phyloP scores from a whole-genome alignment of 35 echinoderm and acorn worm genomes.

The Lytechinus pictus region DNA sequence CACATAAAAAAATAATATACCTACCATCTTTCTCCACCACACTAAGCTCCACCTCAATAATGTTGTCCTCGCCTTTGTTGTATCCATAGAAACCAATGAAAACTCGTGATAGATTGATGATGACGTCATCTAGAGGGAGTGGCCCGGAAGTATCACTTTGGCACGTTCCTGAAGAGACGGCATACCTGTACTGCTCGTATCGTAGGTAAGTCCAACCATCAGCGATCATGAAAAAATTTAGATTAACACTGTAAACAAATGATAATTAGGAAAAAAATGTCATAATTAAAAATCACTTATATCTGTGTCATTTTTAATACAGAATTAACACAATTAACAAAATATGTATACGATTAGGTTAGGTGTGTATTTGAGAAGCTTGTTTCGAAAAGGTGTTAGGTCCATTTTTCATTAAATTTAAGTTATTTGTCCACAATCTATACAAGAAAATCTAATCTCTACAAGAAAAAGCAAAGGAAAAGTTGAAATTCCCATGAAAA shows the following conservation, averaged over 20 bases:
- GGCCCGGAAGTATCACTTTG: neutral
- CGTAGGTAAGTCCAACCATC: neutral
- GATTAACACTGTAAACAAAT: neutral
- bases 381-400: too few relatives aligned
- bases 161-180: neutral
- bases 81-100: constrained; percentile 3
- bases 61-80: neutral
- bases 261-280: neutral
- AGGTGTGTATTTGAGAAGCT: too few relatives aligned
- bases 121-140: neutral
- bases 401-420: too few relatives aligned
- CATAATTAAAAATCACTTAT: too few relatives aligned
- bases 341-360: too few relatives aligned
- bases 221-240: neutral
- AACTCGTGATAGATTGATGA: neutral
- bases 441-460: too few relatives aligned
- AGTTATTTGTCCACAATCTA: too few relatives aligned
- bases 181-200: neutral
- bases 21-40: neutral
- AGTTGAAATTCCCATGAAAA: too few relatives aligned
- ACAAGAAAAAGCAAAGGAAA: too few relatives aligned
- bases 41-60: neutral
- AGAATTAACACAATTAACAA: too few relatives aligned
- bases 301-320: too few relatives aligned
- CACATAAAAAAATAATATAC: too few relatives aligned